Evolutionary conservation across 2,888 invertebrate species (phyloP), one percentile per base, ranked within the genome.

Genomic region (Agrilus cyanescens): DNA sequence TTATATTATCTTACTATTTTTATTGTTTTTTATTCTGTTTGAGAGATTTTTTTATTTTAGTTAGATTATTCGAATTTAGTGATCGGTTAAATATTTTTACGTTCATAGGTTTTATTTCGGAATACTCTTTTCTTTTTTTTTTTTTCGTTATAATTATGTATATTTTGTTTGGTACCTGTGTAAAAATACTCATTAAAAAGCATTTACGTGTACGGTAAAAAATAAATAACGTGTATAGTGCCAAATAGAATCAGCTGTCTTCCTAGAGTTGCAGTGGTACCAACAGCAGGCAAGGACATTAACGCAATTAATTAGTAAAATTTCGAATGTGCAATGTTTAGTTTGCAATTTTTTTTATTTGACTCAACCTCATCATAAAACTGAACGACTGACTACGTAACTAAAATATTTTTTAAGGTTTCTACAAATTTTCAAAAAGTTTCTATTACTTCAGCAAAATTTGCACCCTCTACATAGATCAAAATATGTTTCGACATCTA

Each of bases 171-270:
- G 64, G 65, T 65, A 65, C 65, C 65, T 65, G 64, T 64, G 57
- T 54, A 54, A 61, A 37, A 63, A 65, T 63, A 65, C 63, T 65
- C 62, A 59, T 49, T 50, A 50, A 45, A 48, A 51, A 50, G 55
- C 60, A 60, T 57, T 56, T 55, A 25, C 8, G 25, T 10, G 25
- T 10, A 25, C 10, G 25, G 25, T 25, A 25, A 25, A 25, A 54
- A 53, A 34, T 16, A 44, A 44, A 37, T 38, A 33, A 32, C 41
- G 37, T 46, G 38, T 48, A 31, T 43, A 59, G 63, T 63, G 62
- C 65, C 63, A 64, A 46, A 60, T 54, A 56, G 54, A 65, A 66
- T 66, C 66, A 61, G 60, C 57, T 57, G 65, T 67, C 66, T 67
- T 67, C 66, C 66, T 61, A 47, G 48, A 51, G 49, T 54, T 50